Base-by-base conservation (phyloP, 2,797 vertebrate species). In the Stomatorhinus walkeri region DNA sequence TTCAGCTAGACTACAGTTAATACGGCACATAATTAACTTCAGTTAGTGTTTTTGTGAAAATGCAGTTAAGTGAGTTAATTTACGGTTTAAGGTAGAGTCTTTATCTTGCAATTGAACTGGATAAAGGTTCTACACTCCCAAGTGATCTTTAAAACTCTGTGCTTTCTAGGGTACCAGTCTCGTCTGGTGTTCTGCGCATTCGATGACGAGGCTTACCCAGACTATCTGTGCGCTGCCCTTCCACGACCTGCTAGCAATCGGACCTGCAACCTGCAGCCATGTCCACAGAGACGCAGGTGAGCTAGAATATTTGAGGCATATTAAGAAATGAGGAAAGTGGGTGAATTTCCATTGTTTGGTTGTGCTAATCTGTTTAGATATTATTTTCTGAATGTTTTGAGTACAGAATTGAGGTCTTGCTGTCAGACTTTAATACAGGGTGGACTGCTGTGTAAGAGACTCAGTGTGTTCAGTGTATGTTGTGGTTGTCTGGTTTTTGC, bases 141-240 rank as follows among this genome's bases (percentile, higher is more conserved):
- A 83, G 36, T 48, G 76, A 43, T 83, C 19, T 46, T 83, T 48
- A 48, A 32, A 36, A 28, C 28, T 32, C 46, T 48, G 14, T 14
- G 36, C 3, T 88, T 79, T 0, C 12, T 88, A 99, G 98, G 98
- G 88, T 97, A 96, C 93, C 98, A 99, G 88, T 94, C 97, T 0
- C 97, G 98, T 0, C 90, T 93, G 49, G 97, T 98, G 68, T 98
- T 98, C 94, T 99, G 98, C 90, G 96, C 97, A 90, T 94, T 96
- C 0, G 97, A 98, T 91, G 97, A 96, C 1, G 97, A 99, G 93
- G 95, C 95, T 76, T 98, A 97, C 89, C 96, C 97, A 0, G 97
- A 98, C 90, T 95, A 96, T 59, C 94, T 98, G 92, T 99, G 98
- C 89, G 95, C 94, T 36, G 95, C 91, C 49, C 94, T 96, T 91